Percentiles rank a stretch among this genome's conserved stretches.
These are phyloP conservation scores for Drosophila pectinifera DNA, from an alignment of 1,140 invertebrate genomes.

Conservation along the genomic window DNA sequence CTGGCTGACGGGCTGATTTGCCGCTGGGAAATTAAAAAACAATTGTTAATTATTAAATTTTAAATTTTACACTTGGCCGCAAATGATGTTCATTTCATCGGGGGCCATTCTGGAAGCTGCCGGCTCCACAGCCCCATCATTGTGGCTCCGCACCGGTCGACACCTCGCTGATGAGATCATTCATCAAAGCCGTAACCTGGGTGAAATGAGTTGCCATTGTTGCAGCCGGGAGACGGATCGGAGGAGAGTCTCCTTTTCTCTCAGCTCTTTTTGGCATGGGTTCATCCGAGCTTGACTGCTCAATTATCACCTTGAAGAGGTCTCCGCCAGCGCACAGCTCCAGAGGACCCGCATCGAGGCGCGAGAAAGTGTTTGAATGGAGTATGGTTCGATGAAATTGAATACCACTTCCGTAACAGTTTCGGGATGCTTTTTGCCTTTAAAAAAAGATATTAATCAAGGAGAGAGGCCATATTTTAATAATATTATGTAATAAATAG, in stretches of 20 bases:
- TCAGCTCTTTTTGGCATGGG: conserved; percentile 37
- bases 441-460: too few relatives aligned
- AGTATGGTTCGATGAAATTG: background rate
- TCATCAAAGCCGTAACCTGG: conserved; percentile 77
- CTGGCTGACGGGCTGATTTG: conserved; percentile 37
- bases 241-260: conserved; percentile 32
- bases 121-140: conserved; percentile 52
- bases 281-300: conserved; percentile 69
- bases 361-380: conserved; percentile 20
- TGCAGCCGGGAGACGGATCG: conserved; percentile 31
- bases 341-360: conserved; percentile 22
- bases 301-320: conserved; percentile 63
- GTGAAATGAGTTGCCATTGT: conserved; percentile 84
- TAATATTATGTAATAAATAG: too few relatives aligned
- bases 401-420: background rate
- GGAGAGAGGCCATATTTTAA: too few relatives aligned
- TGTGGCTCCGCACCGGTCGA: conserved; percentile 59
- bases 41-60: conserved; percentile 84
- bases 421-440: too few relatives aligned
- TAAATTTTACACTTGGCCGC: conserved; percentile 78
- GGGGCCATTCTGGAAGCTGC: conserved; percentile 35
- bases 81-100: conserved; percentile 61
- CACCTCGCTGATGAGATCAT: conserved; percentile 84
- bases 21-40: conserved; percentile 76
- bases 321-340: conserved; percentile 7